phyloP scores from a whole-genome alignment of 2,113 vertebrate genomes.

The Menidia beryllina region DNA sequence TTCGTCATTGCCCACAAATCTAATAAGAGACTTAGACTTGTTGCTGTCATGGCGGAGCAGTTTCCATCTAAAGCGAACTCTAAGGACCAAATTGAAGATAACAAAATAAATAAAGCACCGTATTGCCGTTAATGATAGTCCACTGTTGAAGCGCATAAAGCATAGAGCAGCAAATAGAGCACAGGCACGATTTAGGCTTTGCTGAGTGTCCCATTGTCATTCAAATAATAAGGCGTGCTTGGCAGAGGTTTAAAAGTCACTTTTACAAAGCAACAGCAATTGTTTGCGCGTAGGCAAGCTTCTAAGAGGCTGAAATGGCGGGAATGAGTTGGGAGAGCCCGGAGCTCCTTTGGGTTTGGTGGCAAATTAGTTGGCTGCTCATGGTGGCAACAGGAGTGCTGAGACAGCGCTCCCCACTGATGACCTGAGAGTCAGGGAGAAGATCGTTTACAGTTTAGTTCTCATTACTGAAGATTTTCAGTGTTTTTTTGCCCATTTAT shows the following conservation, averaged over 20 bases:
- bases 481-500: too few species aligned
- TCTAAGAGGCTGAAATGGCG: constrained; percentile 77
- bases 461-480: not conserved
- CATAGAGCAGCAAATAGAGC: constrained; percentile 78
- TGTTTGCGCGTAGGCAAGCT: constrained; percentile 82
- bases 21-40: constrained; percentile 48
- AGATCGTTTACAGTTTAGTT: not conserved
- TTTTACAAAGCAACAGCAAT: constrained; percentile 83
- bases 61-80: constrained; percentile 75
- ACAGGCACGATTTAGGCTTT: constrained; percentile 80
- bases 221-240: constrained; percentile 86
- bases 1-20: constrained; percentile 34
- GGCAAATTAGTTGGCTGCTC: constrained; percentile 81
- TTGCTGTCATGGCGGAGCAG: constrained; percentile 62
- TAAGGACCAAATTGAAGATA: constrained; percentile 72
- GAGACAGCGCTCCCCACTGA: constrained; percentile 36
- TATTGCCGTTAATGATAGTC: constrained; percentile 80
- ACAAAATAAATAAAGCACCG: constrained; percentile 70
- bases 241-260: constrained; percentile 83
- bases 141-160: constrained; percentile 77
- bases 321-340: constrained; percentile 82
- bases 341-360: constrained; percentile 80
- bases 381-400: constrained; percentile 45
- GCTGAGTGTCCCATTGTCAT: constrained; percentile 85
- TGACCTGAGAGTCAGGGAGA: constrained; percentile 9